Evolutionary conservation across 2,797 vertebrate species (phyloP), one percentile per base, ranked within the genome.

Genomic region (Pagetopsis macropterus): DNA sequence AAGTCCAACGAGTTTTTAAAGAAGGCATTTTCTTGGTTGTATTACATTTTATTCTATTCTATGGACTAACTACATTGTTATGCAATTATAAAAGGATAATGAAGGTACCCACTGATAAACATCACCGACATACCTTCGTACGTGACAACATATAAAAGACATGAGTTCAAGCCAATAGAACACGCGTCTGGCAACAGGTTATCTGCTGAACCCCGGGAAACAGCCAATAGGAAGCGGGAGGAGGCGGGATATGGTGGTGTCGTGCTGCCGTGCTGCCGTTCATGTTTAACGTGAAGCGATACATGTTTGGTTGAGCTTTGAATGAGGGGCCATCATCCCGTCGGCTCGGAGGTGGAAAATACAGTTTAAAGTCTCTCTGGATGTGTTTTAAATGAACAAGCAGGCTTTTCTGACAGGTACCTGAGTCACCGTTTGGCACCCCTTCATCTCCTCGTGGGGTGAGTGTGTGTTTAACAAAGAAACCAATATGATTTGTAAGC

Each of bases 271-370:
- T 0, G 31, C 11, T 44, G 13, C 57, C 31, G 67, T 54, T 73
- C 37, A 9, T 79, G 78, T 79, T 85, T 86, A 70, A 76, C 72
- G 41, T 66, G 81, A 55, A 72, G 81, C 74, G 73, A 80, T 79
- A 59, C 90, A 90, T 0, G 91, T 91, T 92, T 45, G 91, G 91
- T 93, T 92, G 91, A 76, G 87, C 79, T 86, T 86, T 90, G 89
- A 90, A 91, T 90, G 91, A 93, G 88, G 89, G 83, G 89, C 87
- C 84, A 88, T 87, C 88, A 83, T 89, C 84, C 84, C 82, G 84
- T 88, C 81, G 82, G 84, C 79, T 87, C 79, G 62, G 78, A 76
- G 81, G 60, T 78, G 84, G 72, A 87, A 89, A 84, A 85, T 82
- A 78, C 72, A 78, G 31, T 88, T 87, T 65, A 82, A 86, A 87